A percentile compares a stretch with the other conserved stretches of the same genome.
These are phyloP conservation scores for Mesochorus sp. DNA, from an alignment of 2,888 invertebrate genomes.

Conservation along the genomic window DNA sequence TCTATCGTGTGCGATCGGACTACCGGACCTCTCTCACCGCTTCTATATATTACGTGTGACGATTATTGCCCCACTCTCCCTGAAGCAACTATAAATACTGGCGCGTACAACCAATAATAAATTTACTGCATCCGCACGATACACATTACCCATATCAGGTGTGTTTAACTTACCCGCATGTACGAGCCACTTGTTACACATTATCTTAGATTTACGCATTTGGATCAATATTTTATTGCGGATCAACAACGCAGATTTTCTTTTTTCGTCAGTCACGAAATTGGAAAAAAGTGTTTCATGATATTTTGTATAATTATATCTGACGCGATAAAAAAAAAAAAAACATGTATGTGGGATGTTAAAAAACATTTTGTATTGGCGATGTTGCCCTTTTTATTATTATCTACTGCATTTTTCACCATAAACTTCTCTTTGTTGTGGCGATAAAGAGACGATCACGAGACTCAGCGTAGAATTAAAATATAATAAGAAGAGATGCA, in stretches of 20 bases:
- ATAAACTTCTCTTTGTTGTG: too few species aligned
- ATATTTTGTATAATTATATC: too few species aligned
- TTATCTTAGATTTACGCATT: background rate
- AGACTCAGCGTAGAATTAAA: too few species aligned
- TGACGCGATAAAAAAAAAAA: too few species aligned
- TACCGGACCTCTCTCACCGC: conserved; percentile 35
- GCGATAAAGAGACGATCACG: too few species aligned
- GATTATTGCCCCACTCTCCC: conserved; percentile 41
- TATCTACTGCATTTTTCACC: too few species aligned
- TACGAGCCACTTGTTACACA: background rate
- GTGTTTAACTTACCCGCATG: background rate
- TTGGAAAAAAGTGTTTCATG: too few species aligned
- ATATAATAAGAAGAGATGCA: too few species aligned
- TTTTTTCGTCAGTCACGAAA: too few species aligned
- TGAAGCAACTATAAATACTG: background rate
- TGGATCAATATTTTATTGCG: background rate
- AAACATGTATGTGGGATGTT: too few species aligned
- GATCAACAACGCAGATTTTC: background rate
- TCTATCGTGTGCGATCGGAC: conserved; percentile 63
- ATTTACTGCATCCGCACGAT: background rate
- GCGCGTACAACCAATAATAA: background rate
- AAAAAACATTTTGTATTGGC: too few species aligned
- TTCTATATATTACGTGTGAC: conserved; percentile 12
- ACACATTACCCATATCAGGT: background rate
- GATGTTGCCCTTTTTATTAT: too few species aligned